Evolutionary conservation across 2,888 invertebrate genomes (phyloP), one percentile per base, ranked within the genome.

Genomic region (Xanthorhoe designata): DNA sequence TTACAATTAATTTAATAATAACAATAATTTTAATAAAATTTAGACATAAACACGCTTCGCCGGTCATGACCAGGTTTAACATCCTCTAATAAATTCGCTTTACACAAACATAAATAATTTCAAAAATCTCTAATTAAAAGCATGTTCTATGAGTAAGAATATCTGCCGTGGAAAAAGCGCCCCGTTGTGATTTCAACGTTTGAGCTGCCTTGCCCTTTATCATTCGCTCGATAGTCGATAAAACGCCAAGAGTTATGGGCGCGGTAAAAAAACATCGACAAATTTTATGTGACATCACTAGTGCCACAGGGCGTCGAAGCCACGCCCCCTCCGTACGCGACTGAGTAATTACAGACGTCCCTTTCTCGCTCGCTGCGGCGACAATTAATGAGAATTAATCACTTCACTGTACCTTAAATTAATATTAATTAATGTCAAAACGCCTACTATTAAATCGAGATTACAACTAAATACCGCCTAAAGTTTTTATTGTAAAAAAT

Each of bases 231-330:
- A 69, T 74, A 81, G 78, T 85, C 87, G 87, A 88, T 87, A 85
- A 87, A 87, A 77, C 77, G 64, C 69, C 69, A 76, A 80, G 67
- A 84, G 74, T 78, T 81, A 85, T 77, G 78, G 67, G 63, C 73
- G 68, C 70, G 73, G 79, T 80, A 77, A 82, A 79, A 67, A 81
- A 79, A 68, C 79, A 87, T 89, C 89, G 89, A 89, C 84, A 87
- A 83, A 79, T 83, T 80, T 82, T 81, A 84, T 83, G 81, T 79
- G 86, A 85, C 89, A 87, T 81, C 89, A 86, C 89, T 89, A 89
- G 63, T 75, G 60, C 69, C 75, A 76, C 79, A 81, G 83, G 83
- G 82, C 82, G 78, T 73, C 71, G 52, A 1, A 64, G 80, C 83
- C 81, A 76, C 87, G 86, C 88, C 89, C 82, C 73, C 79, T 75